These are phyloP conservation scores for Sitta europaea DNA, from an alignment of 2,113 vertebrate species.

Conservation along the genomic window DNA sequence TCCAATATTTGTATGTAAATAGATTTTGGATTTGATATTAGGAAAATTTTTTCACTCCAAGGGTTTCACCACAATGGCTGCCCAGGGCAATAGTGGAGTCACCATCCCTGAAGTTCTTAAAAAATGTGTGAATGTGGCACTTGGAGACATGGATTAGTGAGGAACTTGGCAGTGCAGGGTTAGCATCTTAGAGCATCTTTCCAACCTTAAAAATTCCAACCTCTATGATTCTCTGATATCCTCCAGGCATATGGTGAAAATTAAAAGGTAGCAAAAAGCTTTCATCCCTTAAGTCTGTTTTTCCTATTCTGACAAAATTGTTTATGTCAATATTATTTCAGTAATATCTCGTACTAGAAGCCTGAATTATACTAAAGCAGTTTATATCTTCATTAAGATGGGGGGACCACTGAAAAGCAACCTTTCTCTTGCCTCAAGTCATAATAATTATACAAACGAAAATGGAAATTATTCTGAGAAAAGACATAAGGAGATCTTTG, in stretches of 20 bases:
- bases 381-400: background rate
- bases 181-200: background rate
- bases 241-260: background rate
- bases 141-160: background rate
- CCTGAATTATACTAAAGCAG: background rate
- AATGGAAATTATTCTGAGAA: background rate
- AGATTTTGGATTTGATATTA: background rate
- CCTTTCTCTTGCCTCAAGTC: background rate
- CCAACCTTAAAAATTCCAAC: background rate
- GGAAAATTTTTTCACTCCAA: background rate
- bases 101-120: background rate
- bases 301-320: background rate
- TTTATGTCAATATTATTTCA: background rate
- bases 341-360: background rate
- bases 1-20: background rate
- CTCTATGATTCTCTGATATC: background rate
- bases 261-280: background rate
- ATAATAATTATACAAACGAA: background rate
- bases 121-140: background rate
- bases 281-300: background rate
- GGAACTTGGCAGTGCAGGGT: background rate
- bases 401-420: background rate
- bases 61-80: background rate
- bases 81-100: background rate
- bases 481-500: background rate